A percentile compares a stretch with the other conserved stretches of the same genome.
Conservation (phyloP, 2,888 invertebrate species). For the Rapana venosa region DNA sequence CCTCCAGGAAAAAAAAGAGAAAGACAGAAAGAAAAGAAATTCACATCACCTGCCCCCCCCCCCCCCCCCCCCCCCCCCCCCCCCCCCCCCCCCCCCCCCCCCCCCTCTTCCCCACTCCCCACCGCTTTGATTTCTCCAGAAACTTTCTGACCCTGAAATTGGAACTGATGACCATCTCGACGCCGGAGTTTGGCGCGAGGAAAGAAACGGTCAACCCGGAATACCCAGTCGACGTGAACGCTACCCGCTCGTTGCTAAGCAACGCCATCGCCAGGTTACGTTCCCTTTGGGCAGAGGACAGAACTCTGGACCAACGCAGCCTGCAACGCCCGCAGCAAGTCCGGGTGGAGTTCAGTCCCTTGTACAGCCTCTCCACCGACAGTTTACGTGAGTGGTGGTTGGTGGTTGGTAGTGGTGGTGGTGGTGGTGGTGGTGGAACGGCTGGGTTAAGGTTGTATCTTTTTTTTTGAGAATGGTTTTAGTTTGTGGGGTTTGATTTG, state of each 20-base stretch:
- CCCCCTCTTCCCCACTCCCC: neutral
- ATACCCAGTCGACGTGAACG: neutral
- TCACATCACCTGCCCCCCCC: too few species aligned
- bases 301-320: neutral
- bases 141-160: constrained; percentile 1
- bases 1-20: too few species aligned
- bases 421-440: too few species aligned
- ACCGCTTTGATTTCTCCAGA: neutral
- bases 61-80: too few species aligned
- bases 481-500: neutral
- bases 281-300: neutral
- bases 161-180: neutral
- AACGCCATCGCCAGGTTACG: constrained; percentile 9
- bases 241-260: neutral
- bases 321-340: neutral
- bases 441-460: neutral
- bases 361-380: neutral
- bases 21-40: too few species aligned
- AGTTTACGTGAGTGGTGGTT: neutral
- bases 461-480: neutral
- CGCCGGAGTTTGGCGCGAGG: neutral
- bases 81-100: too few species aligned
- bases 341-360: constrained; percentile 1
- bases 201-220: constrained; percentile 14
- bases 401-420: too few species aligned